Percentiles rank a stretch among this genome's conserved stretches.
Evolutionary conservation across 2,888 invertebrate genomes (phyloP).

Genomic region (Uropetala carovei): DNA sequence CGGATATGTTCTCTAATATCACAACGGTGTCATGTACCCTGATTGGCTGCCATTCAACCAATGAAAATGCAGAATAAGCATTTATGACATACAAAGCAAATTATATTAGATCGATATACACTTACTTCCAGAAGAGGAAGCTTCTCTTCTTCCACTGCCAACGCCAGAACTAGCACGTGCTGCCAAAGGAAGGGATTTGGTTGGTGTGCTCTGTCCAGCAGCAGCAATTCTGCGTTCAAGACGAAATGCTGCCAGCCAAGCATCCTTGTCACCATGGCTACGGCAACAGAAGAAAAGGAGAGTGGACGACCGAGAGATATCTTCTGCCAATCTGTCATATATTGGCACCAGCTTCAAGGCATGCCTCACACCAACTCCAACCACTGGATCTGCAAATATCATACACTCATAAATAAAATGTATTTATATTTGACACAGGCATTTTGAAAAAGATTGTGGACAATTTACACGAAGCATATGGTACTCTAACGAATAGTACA

Average conservation of each 20-base stretch:
- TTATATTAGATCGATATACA: background rate
- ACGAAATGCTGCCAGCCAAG: slow-evolving; percentile 83
- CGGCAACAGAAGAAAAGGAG: slow-evolving; percentile 88
- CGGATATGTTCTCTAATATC: too few relatives aligned
- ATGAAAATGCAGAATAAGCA: background rate
- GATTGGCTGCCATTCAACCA: background rate
- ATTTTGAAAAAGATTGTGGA: too few relatives aligned
- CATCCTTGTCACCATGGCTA: slow-evolving; percentile 82
- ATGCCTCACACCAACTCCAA: slow-evolving; percentile 86
- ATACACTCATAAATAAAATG: background rate
- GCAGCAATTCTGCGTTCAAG: slow-evolving; percentile 79
- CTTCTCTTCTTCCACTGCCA: slow-evolving; percentile 28
- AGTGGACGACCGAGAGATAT: slow-evolving; percentile 71
- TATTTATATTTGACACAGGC: too few relatives aligned
- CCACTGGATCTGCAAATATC: slow-evolving; percentile 78
- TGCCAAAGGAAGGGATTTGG: slow-evolving; percentile 2
- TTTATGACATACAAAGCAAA: background rate
- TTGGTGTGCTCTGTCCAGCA: slow-evolving; percentile 51
- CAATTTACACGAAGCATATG: too few relatives aligned
- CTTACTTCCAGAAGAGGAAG: background rate
- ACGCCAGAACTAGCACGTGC: background rate
- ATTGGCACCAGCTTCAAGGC: slow-evolving; percentile 80
- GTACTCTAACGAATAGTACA: too few relatives aligned
- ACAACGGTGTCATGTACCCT: too few relatives aligned
- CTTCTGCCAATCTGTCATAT: slow-evolving; percentile 25